phyloP scores from a whole-genome alignment of 2,797 vertebrate species.

The Hyperoplus lanceolatus region DNA sequence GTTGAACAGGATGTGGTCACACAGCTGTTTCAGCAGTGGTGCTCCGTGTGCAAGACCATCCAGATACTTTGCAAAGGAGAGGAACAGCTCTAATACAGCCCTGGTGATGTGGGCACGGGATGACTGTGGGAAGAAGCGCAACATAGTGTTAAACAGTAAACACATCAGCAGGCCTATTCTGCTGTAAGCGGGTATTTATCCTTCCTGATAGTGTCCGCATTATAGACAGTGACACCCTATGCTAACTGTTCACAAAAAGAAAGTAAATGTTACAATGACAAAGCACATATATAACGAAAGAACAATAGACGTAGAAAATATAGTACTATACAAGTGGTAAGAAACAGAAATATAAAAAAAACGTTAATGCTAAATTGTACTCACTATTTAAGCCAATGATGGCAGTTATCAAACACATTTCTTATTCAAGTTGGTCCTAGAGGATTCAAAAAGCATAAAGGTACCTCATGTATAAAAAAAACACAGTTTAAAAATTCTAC shows the following conservation, averaged over 20 bases:
- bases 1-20: conserved; percentile 88
- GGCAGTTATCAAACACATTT: not conserved
- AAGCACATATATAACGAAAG: not conserved
- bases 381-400: not conserved
- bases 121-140: conserved; percentile 84
- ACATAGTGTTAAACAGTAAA: conserved; percentile 20
- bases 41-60: conserved; percentile 96
- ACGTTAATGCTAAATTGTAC: not conserved
- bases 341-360: not conserved
- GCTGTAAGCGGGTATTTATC: not conserved
- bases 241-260: not conserved
- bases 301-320: not conserved
- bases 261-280: not conserved
- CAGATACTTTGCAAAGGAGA: conserved; percentile 98
- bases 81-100: conserved; percentile 96
- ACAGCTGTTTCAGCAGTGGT: conserved; percentile 95
- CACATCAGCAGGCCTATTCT: not conserved
- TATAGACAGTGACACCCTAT: not conserved
- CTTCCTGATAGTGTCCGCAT: not conserved
- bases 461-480: not conserved
- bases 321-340: not conserved
- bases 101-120: conserved; percentile 95
- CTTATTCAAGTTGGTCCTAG: not conserved
- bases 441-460: not conserved
- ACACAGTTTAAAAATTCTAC: not conserved